Evolutionary conservation across 1,140 invertebrate species (phyloP).

Genomic region (Thaumetopoea pityocampa): DNA sequence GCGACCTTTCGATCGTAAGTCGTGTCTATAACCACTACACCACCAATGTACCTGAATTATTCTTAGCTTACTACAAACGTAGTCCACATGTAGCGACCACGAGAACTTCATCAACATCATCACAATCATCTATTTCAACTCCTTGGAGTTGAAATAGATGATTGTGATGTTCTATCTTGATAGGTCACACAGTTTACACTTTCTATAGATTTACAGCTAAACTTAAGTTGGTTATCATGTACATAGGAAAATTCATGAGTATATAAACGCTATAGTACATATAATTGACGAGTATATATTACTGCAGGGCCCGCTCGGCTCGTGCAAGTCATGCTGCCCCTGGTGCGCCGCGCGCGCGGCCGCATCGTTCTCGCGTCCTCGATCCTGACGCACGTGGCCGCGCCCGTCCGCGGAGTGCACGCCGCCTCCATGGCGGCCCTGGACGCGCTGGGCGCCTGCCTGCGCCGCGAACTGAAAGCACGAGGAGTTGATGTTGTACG

Average conservation of each 20-base stretch:
- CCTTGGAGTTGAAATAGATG: too few relatives aligned
- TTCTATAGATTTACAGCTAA: too few relatives aligned
- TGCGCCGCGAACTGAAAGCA: conserved; percentile 87
- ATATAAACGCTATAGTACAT: conserved; percentile 2
- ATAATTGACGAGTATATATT: neutral
- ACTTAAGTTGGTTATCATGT: too few relatives aligned
- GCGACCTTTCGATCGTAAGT: too few relatives aligned
- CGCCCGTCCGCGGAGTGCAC: conserved; percentile 87
- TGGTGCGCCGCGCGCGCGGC: conserved; percentile 85
- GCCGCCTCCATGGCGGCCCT: conserved; percentile 86
- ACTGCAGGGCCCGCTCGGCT: conserved; percentile 79
- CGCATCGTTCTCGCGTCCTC: conserved; percentile 82
- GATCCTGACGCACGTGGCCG: conserved; percentile 85
- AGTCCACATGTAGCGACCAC: too few relatives aligned
- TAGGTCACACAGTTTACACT: too few relatives aligned
- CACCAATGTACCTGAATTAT: too few relatives aligned
- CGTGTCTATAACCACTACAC: too few relatives aligned
- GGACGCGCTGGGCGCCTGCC: conserved; percentile 87
- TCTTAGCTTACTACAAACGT: conserved; percentile 9
- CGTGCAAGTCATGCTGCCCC: conserved; percentile 87
- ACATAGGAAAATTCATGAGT: too few relatives aligned
- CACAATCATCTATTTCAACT: too few relatives aligned
- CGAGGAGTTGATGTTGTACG: conserved; percentile 82
- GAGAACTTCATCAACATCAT: too few relatives aligned
- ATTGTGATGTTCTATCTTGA: too few relatives aligned